Conservation (phyloP, 2,888 invertebrate genomes). For the Mesoligia furuncula region DNA sequence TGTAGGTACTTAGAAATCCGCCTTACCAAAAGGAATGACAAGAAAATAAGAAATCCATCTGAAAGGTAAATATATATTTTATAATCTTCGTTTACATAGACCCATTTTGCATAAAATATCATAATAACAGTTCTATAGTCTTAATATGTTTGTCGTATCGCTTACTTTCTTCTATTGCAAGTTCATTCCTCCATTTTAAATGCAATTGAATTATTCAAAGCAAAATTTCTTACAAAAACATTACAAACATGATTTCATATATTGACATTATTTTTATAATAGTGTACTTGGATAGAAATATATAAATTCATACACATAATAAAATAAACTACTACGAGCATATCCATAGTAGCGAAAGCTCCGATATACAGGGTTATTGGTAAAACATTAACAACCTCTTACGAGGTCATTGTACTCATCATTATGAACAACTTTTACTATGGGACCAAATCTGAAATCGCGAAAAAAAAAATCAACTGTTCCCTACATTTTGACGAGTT, state of each 20-base stretch:
- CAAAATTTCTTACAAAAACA: neutral
- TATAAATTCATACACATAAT: neutral
- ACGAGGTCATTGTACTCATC: too few species aligned
- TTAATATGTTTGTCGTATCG: neutral
- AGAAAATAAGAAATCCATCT: constrained; percentile 20
- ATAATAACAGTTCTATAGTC: neutral
- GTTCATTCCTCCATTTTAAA: neutral
- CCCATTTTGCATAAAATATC: neutral
- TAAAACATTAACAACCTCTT: too few species aligned
- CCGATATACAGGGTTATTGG: too few species aligned
- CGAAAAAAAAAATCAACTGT: too few species aligned
- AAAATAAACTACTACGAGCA: neutral
- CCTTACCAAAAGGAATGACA: neutral
- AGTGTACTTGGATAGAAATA: constrained; percentile 1
- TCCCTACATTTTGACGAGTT: too few species aligned
- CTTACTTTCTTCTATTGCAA: neutral
- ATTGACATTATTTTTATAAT: neutral
- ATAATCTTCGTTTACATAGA: neutral
- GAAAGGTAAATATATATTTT: constrained; percentile 26
- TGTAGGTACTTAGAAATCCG: too few species aligned
- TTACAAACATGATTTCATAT: neutral
- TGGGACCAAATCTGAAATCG: too few species aligned
- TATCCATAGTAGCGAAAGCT: neutral
- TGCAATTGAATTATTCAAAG: neutral
- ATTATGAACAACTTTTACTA: too few species aligned